These are phyloP conservation scores for Halcyon chelicuti DNA, from an alignment of 2,797 vertebrate species.

Conservation along the genomic window DNA sequence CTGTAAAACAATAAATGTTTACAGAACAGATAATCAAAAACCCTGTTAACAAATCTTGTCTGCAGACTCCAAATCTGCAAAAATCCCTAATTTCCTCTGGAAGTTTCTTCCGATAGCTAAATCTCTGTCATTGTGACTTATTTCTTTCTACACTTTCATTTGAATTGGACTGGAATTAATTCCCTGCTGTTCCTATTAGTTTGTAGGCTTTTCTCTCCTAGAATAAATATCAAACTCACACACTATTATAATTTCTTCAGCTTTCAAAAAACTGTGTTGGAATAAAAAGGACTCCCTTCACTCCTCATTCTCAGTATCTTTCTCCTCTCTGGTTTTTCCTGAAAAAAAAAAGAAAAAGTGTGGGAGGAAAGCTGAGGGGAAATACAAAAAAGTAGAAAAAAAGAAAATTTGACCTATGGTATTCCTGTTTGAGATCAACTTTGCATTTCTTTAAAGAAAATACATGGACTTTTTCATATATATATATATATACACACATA, in stretches of 20 bases:
- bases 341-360: neutral
- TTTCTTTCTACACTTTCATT: slow-evolving; percentile 10
- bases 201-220: neutral
- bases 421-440: neutral
- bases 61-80: neutral
- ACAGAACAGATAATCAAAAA: neutral
- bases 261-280: neutral
- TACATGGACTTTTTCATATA: fast-evolving
- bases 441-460: neutral
- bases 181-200: slow-evolving; percentile 17
- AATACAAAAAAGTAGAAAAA: neutral
- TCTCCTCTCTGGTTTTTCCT: neutral
- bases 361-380: neutral
- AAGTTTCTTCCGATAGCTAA: neutral
- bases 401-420: neutral
- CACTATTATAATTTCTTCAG: neutral
- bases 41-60: neutral
- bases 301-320: neutral
- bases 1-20: neutral
- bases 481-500: fast-evolving
- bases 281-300: neutral
- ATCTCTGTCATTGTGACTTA: slow-evolving; percentile 3
- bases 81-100: neutral
- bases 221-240: neutral
- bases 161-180: slow-evolving; percentile 34